Conservation (phyloP, 2,113 vertebrate genomes). For the Anolis carolinensis region DNA sequence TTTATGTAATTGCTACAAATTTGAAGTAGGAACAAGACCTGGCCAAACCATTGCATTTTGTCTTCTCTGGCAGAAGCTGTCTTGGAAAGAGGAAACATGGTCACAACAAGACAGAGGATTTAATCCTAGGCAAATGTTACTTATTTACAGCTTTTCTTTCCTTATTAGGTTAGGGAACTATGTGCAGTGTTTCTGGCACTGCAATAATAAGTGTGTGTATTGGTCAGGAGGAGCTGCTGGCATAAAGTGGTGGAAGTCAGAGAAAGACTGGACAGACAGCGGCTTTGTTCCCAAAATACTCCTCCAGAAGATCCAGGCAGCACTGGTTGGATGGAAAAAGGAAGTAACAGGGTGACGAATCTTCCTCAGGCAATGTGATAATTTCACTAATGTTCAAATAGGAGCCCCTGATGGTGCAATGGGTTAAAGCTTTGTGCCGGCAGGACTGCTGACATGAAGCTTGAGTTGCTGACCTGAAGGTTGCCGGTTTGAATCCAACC, state of each 20-base stretch:
- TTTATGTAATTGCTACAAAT: too few species aligned
- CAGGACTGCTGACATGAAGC: too few species aligned
- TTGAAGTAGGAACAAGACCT: neutral
- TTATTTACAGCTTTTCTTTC: constrained; percentile 72
- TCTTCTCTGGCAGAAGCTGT: neutral
- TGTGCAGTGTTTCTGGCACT: constrained; percentile 77
- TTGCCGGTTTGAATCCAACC: too few species aligned
- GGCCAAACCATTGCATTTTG: neutral
- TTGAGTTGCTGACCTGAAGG: too few species aligned
- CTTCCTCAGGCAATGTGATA: neutral
- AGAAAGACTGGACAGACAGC: neutral
- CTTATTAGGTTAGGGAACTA: constrained; percentile 77
- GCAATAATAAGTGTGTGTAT: constrained; percentile 47
- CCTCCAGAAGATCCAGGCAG: neutral
- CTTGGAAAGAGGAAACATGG: neutral
- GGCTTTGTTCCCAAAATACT: neutral
- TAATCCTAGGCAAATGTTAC: neutral
- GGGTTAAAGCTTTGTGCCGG: too few species aligned
- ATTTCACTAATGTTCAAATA: neutral
- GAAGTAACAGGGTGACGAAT: neutral
- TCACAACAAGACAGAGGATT: neutral
- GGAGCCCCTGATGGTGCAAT: too few species aligned
- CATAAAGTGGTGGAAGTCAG: neutral
- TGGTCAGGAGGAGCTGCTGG: neutral
- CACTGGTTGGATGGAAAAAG: neutral